These are phyloP conservation scores for Drosophila baimaii DNA, from an alignment of 1,140 invertebrate genomes.

Conservation along the genomic window DNA sequence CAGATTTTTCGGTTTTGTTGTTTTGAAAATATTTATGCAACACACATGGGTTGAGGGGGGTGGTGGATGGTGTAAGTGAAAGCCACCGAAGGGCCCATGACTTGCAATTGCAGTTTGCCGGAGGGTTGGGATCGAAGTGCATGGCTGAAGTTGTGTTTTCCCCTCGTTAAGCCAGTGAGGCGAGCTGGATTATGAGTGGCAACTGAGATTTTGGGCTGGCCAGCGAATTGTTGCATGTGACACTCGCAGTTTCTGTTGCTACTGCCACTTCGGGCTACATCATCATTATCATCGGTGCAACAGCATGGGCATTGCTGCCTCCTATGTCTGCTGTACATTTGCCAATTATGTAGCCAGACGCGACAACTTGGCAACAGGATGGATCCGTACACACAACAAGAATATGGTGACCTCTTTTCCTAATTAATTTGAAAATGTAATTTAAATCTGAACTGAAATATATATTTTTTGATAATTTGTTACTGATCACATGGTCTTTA, in stretches of 20 bases:
- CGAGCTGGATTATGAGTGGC: slow-evolving; percentile 26
- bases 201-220: slow-evolving; percentile 30
- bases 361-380: slow-evolving; percentile 27
- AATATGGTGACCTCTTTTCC: neutral
- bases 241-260: slow-evolving; percentile 4
- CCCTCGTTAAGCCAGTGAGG: neutral
- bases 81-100: slow-evolving; percentile 57
- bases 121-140: slow-evolving; percentile 6
- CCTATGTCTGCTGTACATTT: slow-evolving; percentile 57
- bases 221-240: slow-evolving; percentile 22
- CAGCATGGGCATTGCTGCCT: slow-evolving; percentile 11
- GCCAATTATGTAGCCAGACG: slow-evolving; percentile 64
- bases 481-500: too few species aligned
- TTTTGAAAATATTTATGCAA: slow-evolving; percentile 54
- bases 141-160: neutral
- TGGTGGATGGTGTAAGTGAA: slow-evolving; percentile 7
- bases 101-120: slow-evolving; percentile 44
- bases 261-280: slow-evolving; percentile 3
- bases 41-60: too few species aligned
- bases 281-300: slow-evolving; percentile 53
- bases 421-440: neutral
- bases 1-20: slow-evolving; percentile 37
- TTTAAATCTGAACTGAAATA: too few species aligned
- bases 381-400: slow-evolving; percentile 9
- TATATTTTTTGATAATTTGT: too few species aligned